Conservation (phyloP, 2,113 vertebrate species). For the Tragelaphus scriptus region DNA sequence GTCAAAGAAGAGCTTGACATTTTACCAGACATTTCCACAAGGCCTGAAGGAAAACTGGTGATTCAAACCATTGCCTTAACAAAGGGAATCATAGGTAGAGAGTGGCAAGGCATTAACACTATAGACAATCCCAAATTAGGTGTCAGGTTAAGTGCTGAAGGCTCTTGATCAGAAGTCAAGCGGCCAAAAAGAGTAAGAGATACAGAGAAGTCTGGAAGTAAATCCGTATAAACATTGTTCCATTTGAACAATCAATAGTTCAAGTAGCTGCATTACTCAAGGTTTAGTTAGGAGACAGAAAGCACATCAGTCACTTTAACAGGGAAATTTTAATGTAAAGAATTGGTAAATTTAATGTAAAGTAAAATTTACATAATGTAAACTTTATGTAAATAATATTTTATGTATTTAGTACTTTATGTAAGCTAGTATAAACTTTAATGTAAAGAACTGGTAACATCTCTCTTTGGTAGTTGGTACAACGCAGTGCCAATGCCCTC, state of each 20-base stretch:
- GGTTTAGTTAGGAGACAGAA: neutral
- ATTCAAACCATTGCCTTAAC: neutral
- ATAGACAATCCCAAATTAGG: neutral
- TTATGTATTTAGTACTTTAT: neutral
- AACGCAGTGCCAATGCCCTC: fast-evolving
- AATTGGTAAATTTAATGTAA: neutral
- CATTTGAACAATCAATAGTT: neutral
- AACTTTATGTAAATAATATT: neutral
- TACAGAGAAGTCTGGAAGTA: neutral
- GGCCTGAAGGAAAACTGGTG: neutral
- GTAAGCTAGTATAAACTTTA: neutral
- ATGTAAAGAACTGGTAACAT: neutral
- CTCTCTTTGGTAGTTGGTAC: neutral
- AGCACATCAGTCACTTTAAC: neutral
- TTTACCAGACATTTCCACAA: neutral
- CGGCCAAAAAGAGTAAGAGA: neutral
- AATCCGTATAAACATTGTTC: neutral
- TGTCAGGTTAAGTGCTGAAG: neutral
- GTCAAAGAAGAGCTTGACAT: neutral
- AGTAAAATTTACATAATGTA: neutral
- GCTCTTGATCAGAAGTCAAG: neutral
- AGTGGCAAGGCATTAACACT: too few relatives aligned
- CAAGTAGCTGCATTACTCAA: neutral
- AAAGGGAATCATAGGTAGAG: neutral
- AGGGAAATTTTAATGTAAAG: neutral